Conservation (phyloP, 2,888 invertebrate genomes). For the Acrobasis suavella region DNA sequence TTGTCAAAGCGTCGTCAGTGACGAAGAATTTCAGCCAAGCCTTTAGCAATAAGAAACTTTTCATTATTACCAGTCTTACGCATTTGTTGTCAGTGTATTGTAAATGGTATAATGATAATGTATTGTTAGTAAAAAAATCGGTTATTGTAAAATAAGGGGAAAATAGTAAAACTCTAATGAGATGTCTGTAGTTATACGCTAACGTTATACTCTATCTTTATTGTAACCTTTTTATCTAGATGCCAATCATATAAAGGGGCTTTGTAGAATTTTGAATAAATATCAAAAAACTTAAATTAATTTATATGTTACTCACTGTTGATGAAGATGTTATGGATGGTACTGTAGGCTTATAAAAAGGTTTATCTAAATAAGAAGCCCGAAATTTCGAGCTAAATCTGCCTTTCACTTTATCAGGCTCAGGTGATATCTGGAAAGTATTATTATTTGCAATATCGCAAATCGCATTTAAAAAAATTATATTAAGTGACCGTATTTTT, state of each 20-base stretch:
- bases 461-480: not conserved
- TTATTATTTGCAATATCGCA: constrained; percentile 11
- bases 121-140: not conserved
- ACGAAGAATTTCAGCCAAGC: constrained; percentile 83
- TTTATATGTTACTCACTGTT: constrained; percentile 67
- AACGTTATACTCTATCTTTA: not conserved
- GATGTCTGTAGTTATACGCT: too few relatives aligned
- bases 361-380: constrained; percentile 76
- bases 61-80: constrained; percentile 38
- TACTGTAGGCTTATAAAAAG: constrained; percentile 84
- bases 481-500: constrained; percentile 6
- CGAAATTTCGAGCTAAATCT: constrained; percentile 84
- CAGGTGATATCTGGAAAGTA: constrained; percentile 68
- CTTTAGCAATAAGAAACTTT: constrained; percentile 74
- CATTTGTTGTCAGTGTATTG: constrained; percentile 25
- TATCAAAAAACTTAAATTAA: constrained; percentile 22
- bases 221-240: constrained; percentile 38
- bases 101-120: not conserved
- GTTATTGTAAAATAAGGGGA: not conserved
- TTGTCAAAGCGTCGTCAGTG: constrained; percentile 77
- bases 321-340: constrained; percentile 81
- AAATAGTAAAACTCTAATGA: not conserved
- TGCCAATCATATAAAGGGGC: constrained; percentile 79
- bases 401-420: constrained; percentile 73
- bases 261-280: constrained; percentile 48